Percentiles rank a stretch among this genome's conserved stretches.
phyloP scores from a whole-genome alignment of 2,797 vertebrate species.

The Helostoma temminkii region DNA sequence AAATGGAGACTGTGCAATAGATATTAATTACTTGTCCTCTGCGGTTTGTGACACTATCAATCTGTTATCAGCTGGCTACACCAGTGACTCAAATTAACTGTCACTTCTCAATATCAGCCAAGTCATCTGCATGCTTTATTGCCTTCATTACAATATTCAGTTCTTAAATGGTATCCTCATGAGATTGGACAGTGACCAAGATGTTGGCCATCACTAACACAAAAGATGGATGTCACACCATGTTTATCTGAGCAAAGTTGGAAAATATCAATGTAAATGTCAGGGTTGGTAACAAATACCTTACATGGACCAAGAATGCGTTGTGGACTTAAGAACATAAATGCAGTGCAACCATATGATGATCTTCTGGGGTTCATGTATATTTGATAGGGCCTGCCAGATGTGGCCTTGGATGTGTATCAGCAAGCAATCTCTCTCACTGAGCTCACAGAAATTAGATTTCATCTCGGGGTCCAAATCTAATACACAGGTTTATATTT shows the following conservation, averaged over 20 bases:
- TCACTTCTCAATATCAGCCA: constrained; percentile 76
- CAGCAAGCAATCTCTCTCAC: constrained; percentile 71
- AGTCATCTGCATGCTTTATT: constrained; percentile 72
- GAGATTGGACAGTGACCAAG: constrained; percentile 48
- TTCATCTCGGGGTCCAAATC: constrained; percentile 78
- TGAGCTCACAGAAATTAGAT: constrained; percentile 79
- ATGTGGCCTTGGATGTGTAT: constrained; percentile 77
- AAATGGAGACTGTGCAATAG: constrained; percentile 63
- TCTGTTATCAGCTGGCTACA: constrained; percentile 76
- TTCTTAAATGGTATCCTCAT: constrained; percentile 56
- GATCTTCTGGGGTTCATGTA: constrained; percentile 75
- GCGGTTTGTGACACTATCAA: constrained; percentile 77
- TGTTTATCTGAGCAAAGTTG: constrained; percentile 55
- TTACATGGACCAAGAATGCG: constrained; percentile 31
- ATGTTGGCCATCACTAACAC: constrained; percentile 15
- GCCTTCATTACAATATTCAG: constrained; percentile 64
- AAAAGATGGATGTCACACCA: constrained; percentile 23
- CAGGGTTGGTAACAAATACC: constrained; percentile 24
- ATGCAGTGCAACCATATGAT: constrained; percentile 59
- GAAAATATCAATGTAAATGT: constrained; percentile 68
- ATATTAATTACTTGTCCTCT: constrained; percentile 83
- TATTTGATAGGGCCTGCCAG: constrained; percentile 79
- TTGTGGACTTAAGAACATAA: constrained; percentile 57
- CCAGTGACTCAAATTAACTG: constrained; percentile 79
- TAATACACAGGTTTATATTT: constrained; percentile 82